phyloP scores from a whole-genome alignment of 37 sponge, comb jelly and placozoan genomes.

The Chondrilla cf. caribensis region DNA sequence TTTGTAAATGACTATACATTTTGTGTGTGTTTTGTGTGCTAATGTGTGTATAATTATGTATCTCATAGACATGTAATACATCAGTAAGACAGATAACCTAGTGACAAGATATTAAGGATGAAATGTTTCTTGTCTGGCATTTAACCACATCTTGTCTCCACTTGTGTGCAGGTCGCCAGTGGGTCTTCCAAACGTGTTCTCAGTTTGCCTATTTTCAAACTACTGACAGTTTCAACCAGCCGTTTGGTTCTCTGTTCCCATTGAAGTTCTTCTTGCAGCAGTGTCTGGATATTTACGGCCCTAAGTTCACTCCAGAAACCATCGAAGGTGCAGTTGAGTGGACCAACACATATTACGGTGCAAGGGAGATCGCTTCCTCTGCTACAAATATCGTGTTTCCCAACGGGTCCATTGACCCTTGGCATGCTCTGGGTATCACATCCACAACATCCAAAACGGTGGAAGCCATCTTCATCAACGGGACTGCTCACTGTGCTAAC shows the following conservation, averaged over 20 bases:
- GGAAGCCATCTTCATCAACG: constrained; percentile 65
- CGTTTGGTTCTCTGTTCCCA: constrained; percentile 62
- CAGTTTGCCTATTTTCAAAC: constrained; percentile 94
- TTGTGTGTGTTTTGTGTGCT: background rate
- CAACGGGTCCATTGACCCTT: constrained; percentile 91
- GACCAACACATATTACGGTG: constrained; percentile 76
- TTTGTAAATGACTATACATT: background rate
- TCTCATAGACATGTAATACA: too few species aligned
- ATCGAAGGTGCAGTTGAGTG: constrained; percentile 22
- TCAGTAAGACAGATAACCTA: too few species aligned
- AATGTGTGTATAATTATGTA: background rate
- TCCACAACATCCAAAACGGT: background rate
- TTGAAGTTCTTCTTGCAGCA: constrained; percentile 40
- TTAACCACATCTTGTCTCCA: too few species aligned
- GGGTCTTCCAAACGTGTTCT: constrained; percentile 85
- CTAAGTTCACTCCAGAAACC: constrained; percentile 1
- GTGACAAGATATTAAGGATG: too few species aligned
- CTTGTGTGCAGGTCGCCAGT: constrained; percentile 58
- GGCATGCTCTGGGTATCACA: constrained; percentile 78
- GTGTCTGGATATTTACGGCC: constrained; percentile 57
- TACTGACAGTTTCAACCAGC: constrained; percentile 56
- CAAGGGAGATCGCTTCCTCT: constrained; percentile 33
- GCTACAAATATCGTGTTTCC: constrained; percentile 83
- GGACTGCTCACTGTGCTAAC: constrained; percentile 95
- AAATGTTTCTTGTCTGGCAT: too few species aligned